Percentiles rank a stretch among this genome's conserved stretches.
Evolutionary conservation across 2,113 vertebrate species (phyloP).

Genomic region (Passer montanus): DNA sequence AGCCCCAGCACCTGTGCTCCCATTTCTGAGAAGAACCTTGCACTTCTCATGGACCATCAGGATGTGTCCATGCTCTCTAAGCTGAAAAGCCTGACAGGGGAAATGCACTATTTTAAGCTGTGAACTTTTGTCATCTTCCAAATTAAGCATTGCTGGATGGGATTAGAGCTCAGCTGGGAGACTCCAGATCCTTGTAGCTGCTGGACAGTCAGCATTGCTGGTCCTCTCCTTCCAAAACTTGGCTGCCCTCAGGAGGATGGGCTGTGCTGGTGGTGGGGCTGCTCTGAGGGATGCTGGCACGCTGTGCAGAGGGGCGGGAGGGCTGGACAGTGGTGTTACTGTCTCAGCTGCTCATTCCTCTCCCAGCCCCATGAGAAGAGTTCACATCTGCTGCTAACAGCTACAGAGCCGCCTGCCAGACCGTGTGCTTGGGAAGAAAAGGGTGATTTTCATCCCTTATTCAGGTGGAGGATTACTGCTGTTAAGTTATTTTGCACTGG

Average conservation of each 20-base stretch:
- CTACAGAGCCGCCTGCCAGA: not conserved
- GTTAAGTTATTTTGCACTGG: not conserved
- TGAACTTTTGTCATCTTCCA: slow-evolving; percentile 31
- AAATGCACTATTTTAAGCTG: not conserved
- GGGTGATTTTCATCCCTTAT: not conserved
- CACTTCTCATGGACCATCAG: not conserved
- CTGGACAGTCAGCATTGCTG: not conserved
- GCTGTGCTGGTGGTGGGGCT: not conserved
- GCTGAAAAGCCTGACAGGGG: not conserved
- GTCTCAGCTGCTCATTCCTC: slow-evolving; percentile 44
- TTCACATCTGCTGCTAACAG: slow-evolving; percentile 10
- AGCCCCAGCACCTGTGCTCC: not conserved
- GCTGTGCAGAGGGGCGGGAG: accelerated
- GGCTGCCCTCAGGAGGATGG: not conserved
- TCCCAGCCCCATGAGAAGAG: slow-evolving; percentile 1
- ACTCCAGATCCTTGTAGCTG: not conserved
- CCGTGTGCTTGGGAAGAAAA: not conserved
- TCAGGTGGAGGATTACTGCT: not conserved
- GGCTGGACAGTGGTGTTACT: not conserved
- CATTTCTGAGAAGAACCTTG: not conserved
- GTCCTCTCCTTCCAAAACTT: not conserved
- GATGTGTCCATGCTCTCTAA: not conserved
- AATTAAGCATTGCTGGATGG: not conserved
- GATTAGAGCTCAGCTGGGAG: not conserved
- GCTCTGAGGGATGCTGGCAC: not conserved